Conservation (phyloP, 2,113 vertebrate genomes). For the Larimichthys crocea region DNA sequence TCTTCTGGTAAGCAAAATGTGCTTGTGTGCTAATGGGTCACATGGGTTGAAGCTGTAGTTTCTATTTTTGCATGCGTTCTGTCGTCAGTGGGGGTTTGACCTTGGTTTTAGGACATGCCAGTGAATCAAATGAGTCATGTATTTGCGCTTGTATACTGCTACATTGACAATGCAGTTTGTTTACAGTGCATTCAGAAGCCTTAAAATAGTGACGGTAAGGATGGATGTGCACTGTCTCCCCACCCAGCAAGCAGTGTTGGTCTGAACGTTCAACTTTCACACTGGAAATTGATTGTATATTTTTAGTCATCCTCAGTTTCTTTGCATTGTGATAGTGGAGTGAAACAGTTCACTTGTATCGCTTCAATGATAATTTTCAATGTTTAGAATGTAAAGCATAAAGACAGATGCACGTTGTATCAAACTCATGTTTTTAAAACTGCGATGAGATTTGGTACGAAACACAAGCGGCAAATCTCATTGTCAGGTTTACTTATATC, state of each 20-base stretch:
- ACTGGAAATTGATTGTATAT: neutral
- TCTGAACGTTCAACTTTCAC: neutral
- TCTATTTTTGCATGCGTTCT: conserved; percentile 50
- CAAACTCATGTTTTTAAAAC: neutral
- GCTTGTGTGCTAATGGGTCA: conserved; percentile 32
- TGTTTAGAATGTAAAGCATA: neutral
- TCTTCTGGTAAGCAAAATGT: conserved; percentile 21
- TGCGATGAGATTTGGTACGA: neutral
- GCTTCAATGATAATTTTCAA: neutral
- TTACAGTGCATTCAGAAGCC: conserved; percentile 5
- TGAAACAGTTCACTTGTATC: neutral
- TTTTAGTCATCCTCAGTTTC: neutral
- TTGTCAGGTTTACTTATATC: neutral
- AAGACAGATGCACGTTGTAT: neutral
- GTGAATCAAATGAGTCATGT: conserved; percentile 59
- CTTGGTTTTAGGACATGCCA: conserved; percentile 49
- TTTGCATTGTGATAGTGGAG: neutral
- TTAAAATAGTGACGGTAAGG: neutral
- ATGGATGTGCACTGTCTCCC: neutral
- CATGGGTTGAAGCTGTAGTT: conserved; percentile 22
- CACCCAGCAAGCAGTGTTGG: neutral
- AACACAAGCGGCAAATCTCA: neutral
- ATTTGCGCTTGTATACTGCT: conserved; percentile 33
- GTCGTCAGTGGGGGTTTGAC: conserved; percentile 41
- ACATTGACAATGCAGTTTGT: neutral